Percentiles rank a stretch among this genome's conserved stretches.
These are phyloP conservation scores for Falco biarmicus DNA, from an alignment of 2,797 vertebrate species.

Conservation along the genomic window DNA sequence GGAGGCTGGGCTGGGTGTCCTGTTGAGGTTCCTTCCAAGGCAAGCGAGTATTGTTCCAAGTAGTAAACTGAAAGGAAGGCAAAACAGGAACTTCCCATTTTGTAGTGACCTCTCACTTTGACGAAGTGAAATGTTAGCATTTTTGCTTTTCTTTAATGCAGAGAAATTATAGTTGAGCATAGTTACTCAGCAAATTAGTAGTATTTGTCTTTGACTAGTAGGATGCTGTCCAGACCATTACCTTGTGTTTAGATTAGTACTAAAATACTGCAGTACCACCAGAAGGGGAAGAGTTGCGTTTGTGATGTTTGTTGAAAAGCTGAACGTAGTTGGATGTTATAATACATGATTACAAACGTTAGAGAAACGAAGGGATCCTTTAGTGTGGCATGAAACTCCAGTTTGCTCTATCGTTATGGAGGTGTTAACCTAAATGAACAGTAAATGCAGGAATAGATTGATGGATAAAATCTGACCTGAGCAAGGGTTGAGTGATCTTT, in stretches of 20 bases:
- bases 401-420: accelerated
- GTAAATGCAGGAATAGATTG: neutral
- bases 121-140: neutral
- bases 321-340: neutral
- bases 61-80: neutral
- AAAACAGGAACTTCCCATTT: neutral
- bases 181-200: neutral
- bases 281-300: neutral
- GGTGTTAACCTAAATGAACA: neutral
- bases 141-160: neutral
- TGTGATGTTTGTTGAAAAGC: neutral
- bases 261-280: neutral
- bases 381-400: neutral
- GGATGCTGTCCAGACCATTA: neutral
- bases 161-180: neutral
- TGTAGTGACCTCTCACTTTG: neutral
- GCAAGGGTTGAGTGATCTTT: neutral
- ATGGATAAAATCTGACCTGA: neutral
- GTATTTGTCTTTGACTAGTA: neutral
- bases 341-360: accelerated
- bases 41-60: neutral
- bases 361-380: neutral
- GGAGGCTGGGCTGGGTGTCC: neutral
- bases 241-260: neutral
- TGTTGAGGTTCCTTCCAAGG: neutral